Evolutionary conservation across 2,113 vertebrate genomes (phyloP).

Genomic region (Equus quagga): DNA sequence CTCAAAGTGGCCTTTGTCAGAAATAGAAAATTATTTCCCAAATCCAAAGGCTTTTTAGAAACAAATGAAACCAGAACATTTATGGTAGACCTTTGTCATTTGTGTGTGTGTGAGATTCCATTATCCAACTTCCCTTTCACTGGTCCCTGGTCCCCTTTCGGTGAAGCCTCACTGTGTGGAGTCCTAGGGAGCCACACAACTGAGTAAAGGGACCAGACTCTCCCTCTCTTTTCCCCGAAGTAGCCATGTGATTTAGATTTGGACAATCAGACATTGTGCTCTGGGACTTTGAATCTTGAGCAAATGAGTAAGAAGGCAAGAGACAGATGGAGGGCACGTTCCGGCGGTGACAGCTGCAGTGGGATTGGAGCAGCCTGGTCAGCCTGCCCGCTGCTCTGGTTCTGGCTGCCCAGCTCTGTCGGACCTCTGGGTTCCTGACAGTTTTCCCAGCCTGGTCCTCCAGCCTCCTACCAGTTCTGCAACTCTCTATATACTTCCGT

Average conservation of each 20-base stretch:
- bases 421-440: not conserved
- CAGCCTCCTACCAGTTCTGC: not conserved
- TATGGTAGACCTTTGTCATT: not conserved
- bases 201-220: not conserved
- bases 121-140: not conserved
- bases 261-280: not conserved
- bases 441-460: not conserved
- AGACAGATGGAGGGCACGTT: not conserved
- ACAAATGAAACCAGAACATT: not conserved
- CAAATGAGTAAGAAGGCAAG: not conserved
- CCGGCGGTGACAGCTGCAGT: not conserved
- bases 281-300: not conserved
- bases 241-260: not conserved
- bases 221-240: not conserved
- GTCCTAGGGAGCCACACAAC: not conserved
- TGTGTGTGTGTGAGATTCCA: not conserved
- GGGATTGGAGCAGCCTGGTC: not conserved
- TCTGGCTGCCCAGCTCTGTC: not conserved
- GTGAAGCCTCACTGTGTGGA: not conserved
- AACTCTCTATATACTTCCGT: not conserved
- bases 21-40: conserved; percentile 4
- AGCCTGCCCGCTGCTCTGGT: not conserved
- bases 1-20: not conserved
- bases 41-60: conserved; percentile 11
- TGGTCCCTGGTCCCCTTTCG: not conserved